Evolutionary conservation across 2,888 invertebrate species (phyloP).

Genomic region (Perizoma flavofasciatum): DNA sequence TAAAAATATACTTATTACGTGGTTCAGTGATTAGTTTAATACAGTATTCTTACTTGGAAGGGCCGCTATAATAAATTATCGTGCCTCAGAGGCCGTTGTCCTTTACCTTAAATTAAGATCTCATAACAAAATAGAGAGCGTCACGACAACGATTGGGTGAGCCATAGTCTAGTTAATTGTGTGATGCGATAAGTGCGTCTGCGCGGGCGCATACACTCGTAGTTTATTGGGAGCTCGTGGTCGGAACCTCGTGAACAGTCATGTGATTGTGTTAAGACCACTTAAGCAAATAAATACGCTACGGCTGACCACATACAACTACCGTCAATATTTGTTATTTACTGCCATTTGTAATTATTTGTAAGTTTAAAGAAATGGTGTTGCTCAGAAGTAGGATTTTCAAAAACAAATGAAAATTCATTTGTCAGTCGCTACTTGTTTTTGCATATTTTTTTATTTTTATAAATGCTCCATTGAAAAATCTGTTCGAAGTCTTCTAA

Average conservation of each 20-base stretch:
- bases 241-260: constrained; percentile 71
- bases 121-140: constrained; percentile 49
- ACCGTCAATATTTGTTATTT: constrained; percentile 59
- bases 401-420: neutral
- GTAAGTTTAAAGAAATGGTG: neutral
- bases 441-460: no score
- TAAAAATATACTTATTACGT: no score
- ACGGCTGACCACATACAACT: constrained; percentile 56
- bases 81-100: constrained; percentile 53
- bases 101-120: constrained; percentile 60
- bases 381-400: neutral
- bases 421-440: neutral
- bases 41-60: neutral
- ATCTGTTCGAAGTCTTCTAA: no score
- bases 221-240: constrained; percentile 74
- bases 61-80: constrained; percentile 16
- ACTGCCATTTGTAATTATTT: constrained; percentile 17
- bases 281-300: constrained; percentile 79
- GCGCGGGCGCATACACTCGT: constrained; percentile 50
- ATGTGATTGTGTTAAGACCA: constrained; percentile 80
- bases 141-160: constrained; percentile 55
- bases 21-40: no score
- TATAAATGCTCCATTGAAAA: no score
- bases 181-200: constrained; percentile 57
- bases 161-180: constrained; percentile 63